These are phyloP conservation scores for Neoarius graeffei DNA, from an alignment of 2,113 vertebrate species.

Conservation along the genomic window DNA sequence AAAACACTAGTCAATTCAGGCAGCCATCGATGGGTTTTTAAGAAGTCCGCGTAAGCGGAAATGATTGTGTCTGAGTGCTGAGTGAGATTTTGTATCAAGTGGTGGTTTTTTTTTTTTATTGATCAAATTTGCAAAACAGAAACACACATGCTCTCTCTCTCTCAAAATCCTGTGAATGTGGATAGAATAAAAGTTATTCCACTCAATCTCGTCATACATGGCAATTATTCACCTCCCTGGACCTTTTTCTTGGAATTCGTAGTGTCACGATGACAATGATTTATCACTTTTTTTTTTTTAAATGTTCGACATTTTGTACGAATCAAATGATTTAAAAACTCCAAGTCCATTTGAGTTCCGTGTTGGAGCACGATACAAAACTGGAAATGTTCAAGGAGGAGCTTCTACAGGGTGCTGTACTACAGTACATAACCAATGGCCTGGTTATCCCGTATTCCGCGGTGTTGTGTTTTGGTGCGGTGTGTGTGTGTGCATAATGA, in stretches of 20 bases:
- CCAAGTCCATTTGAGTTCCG: background rate
- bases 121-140: no score
- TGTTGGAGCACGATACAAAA: background rate
- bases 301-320: background rate
- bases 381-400: background rate
- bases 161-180: no score
- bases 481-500: background rate
- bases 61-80: no score
- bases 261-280: background rate
- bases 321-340: background rate
- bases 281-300: background rate
- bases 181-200: no score
- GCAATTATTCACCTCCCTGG: background rate
- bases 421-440: background rate
- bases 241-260: background rate
- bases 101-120: no score
- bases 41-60: no score
- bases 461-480: background rate
- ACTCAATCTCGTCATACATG: no score
- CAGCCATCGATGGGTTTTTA: no score
- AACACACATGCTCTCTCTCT: no score
- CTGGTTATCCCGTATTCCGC: background rate
- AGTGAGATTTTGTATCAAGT: no score
- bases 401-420: background rate
- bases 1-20: no score